Evolutionary conservation across 2,888 invertebrate species (phyloP), one percentile per base, ranked within the genome.

Genomic region (Mythimna ferrago): DNA sequence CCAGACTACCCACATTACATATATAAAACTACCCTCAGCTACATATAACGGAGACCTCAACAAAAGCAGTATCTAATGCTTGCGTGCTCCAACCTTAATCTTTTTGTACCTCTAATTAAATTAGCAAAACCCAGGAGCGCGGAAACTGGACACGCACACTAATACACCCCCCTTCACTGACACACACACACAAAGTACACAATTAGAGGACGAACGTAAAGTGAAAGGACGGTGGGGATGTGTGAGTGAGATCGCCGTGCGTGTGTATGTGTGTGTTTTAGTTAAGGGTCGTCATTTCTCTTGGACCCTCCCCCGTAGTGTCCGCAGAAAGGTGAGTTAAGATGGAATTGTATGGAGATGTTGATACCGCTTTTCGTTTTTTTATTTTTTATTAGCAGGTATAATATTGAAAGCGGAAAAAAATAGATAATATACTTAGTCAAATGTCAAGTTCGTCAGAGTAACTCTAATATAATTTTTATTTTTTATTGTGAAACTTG

Each of bases 251-350:
- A 90, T 91, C 88, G 92, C 90, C 92, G 92, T 92, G 89, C 90
- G 91, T 93, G 90, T 93, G 87, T 92, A 91, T 93, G 94, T 95
- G 95, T 96, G 96, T 95, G 96, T 95, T 94, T 95, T 96, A 96
- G 96, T 96, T 96, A 96, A 96, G 96, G 96, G 96, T 95, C 96
- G 96, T 96, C 96, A 96, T 96, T 96, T 96, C 96, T 96, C 96
- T 95, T 96, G 96, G 96, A 96, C 96, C 96, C 96, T 95, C 96
- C 96, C 93, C 95, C 94, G 94, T 94, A 96, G 94, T 96, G 96
- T 96, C 96, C 96, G 95, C 96, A 95, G 95, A 95, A 96, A 96
- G 96, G 96, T 96, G 96, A 96, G 96, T 95, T 95, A 94, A 94
- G 92, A 91, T 81, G 89, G 91, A 94, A 78, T 83, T 87, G 61